Evolutionary conservation across 1,140 invertebrate species (phyloP).

Genomic region (Sarcophaga peregrina): DNA sequence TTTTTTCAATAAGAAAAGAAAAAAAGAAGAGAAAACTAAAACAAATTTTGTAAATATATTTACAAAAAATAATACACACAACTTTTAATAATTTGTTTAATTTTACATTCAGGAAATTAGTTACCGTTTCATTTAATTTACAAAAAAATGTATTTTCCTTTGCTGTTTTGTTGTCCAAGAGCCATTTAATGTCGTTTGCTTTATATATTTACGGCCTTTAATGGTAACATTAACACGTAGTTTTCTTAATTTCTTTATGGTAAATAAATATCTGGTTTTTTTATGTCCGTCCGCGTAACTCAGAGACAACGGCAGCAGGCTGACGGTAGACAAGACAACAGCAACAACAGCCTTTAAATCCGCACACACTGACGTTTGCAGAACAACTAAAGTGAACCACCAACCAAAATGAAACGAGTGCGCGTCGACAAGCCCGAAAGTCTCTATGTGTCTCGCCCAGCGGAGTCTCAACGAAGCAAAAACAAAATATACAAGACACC

Average conservation of each 20-base stretch:
- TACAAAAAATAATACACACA: background rate
- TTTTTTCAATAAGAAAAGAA: conserved; percentile 5
- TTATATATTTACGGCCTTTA: background rate
- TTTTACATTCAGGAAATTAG: background rate
- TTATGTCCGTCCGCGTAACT: conserved; percentile 8
- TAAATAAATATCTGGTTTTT: conserved; percentile 28
- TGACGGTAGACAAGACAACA: background rate
- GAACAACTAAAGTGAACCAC: conserved; percentile 34
- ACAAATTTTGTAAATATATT: background rate
- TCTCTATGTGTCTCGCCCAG: conserved; percentile 35
- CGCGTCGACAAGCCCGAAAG: conserved; percentile 39
- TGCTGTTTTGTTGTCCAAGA: conserved; percentile 2
- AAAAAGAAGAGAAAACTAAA: background rate
- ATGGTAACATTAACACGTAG: conserved; percentile 34
- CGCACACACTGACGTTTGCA: conserved; percentile 39
- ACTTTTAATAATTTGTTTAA: background rate
- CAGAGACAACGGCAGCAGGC: conserved; percentile 10
- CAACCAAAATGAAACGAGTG: conserved; percentile 37
- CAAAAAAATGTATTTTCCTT: background rate
- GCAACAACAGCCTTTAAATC: conserved; percentile 21
- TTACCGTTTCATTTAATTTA: background rate
- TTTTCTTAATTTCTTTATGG: background rate
- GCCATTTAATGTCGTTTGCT: background rate
- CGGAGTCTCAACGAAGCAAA: conserved; percentile 42
- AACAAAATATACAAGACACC: conserved; percentile 17